phyloP scores from a whole-genome alignment of 1,140 invertebrate genomes.

The Lepidotrigona ventralis region DNA sequence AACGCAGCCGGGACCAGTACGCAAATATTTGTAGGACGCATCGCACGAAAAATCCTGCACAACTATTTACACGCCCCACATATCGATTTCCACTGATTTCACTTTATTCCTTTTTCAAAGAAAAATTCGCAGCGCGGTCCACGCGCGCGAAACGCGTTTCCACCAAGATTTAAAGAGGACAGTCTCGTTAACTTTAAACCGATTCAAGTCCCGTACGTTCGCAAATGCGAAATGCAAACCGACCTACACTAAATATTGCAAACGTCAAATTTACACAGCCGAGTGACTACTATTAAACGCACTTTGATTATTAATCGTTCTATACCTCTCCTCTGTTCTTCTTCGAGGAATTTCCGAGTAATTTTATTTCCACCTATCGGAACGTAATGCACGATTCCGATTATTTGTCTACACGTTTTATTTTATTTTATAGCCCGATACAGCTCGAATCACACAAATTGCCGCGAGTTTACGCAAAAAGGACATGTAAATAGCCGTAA shows the following conservation, averaged over 20 bases:
- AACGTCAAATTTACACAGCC: background rate
- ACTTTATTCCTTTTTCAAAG: background rate
- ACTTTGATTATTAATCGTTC: background rate
- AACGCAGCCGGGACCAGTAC: background rate
- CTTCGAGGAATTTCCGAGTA: background rate
- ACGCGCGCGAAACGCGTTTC: background rate
- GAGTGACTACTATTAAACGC: no score
- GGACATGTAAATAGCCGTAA: background rate
- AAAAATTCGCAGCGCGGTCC: background rate
- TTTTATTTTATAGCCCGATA: background rate
- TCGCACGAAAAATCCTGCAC: constrained; percentile 2
- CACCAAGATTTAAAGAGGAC: constrained; percentile 4
- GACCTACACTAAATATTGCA: background rate
- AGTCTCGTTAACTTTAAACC: constrained; percentile 1
- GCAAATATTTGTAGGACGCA: background rate
- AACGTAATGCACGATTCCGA: background rate
- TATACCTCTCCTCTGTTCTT: background rate
- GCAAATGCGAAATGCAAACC: background rate
- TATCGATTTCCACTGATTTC: background rate
- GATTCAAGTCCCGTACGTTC: background rate
- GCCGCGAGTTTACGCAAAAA: background rate
- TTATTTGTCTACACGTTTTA: background rate
- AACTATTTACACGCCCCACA: background rate
- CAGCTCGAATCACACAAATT: background rate
- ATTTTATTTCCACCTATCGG: background rate